A percentile compares a stretch with the other conserved stretches of the same genome.
These are phyloP conservation scores for Drosophila saltans DNA, from an alignment of 1,140 invertebrate genomes.

Conservation along the genomic window DNA sequence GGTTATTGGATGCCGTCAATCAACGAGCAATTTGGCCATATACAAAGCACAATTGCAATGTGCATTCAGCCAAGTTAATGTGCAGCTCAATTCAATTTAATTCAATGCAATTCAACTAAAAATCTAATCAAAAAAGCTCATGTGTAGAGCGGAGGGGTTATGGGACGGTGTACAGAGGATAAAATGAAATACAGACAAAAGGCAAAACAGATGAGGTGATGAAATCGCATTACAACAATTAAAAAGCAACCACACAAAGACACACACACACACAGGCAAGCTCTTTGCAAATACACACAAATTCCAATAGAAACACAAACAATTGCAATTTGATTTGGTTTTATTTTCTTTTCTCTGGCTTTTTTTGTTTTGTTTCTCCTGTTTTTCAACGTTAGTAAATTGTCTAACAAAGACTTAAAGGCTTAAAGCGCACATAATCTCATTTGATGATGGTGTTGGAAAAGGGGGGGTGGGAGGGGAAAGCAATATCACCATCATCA, in stretches of 20 bases:
- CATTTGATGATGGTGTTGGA: slow-evolving; percentile 46
- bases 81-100: slow-evolving; percentile 7
- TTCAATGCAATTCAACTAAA: slow-evolving; percentile 27
- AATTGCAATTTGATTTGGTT: slow-evolving; percentile 18
- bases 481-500: neutral
- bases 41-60: neutral
- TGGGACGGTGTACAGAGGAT: neutral
- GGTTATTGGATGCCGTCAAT: slow-evolving; percentile 2
- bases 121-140: slow-evolving; percentile 44
- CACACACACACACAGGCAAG: neutral
- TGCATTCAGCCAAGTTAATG: neutral
- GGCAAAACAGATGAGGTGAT: slow-evolving; percentile 43
- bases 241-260: slow-evolving; percentile 39
- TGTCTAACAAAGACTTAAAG: slow-evolving; percentile 81
- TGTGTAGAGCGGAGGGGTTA: neutral
- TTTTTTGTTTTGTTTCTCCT: slow-evolving; percentile 7
- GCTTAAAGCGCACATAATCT: slow-evolving; percentile 77
- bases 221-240: slow-evolving; percentile 73
- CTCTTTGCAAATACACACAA: neutral
- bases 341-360: neutral
- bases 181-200: neutral
- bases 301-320: slow-evolving; percentile 4
- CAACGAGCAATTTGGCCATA: neutral
- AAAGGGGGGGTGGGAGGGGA: neutral
- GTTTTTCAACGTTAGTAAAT: slow-evolving; percentile 56